Percentiles rank a stretch among this genome's conserved stretches.
phyloP scores from a whole-genome alignment of 2,797 vertebrate genomes.

The Rhabdomys pumilio region DNA sequence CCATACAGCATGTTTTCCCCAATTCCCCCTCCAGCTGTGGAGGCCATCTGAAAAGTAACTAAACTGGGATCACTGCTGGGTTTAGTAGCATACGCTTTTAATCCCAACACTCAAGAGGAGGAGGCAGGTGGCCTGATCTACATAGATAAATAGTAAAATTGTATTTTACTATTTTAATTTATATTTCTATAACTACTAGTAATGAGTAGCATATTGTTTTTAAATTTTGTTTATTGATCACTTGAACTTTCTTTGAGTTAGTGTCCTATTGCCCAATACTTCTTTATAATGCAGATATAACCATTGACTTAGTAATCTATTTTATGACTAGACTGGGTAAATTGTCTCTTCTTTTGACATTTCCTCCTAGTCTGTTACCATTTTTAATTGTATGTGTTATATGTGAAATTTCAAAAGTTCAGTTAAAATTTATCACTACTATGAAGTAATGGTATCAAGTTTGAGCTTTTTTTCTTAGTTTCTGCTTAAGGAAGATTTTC shows the following conservation, averaged over 20 bases:
- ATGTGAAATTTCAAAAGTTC: conserved; percentile 55
- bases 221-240: conserved; percentile 11
- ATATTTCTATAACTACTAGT: neutral
- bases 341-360: conserved; percentile 4
- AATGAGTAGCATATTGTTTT: neutral
- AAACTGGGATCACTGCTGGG: neutral
- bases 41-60: conserved; percentile 43
- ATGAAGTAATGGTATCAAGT: neutral
- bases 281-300: neutral
- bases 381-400: conserved; percentile 6
- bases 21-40: neutral
- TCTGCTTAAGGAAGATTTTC: neutral
- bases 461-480: neutral
- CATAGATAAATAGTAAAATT: neutral
- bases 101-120: neutral
- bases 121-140: neutral
- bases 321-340: neutral
- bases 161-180: neutral
- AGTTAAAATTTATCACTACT: neutral
- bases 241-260: conserved; percentile 38
- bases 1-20: neutral
- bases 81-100: neutral
- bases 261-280: conserved; percentile 18
- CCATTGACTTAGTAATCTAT: neutral
- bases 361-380: neutral